A percentile compares a stretch with the other conserved stretches of the same genome.
These are phyloP conservation scores for Sciurus vulgaris DNA, from an alignment of 2,797 vertebrate genomes.

Conservation along the genomic window DNA sequence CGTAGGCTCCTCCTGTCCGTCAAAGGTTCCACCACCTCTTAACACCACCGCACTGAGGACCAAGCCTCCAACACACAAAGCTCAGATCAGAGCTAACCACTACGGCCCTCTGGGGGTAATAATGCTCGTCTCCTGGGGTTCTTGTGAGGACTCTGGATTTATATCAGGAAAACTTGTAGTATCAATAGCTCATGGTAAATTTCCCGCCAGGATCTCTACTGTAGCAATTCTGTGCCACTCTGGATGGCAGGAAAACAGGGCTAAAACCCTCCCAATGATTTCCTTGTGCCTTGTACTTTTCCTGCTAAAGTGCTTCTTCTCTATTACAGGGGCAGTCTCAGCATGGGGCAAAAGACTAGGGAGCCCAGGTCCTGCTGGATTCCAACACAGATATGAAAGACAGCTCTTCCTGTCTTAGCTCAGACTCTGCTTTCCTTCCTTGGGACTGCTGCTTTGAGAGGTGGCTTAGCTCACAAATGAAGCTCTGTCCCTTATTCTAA, in stretches of 20 bases:
- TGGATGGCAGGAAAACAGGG: neutral
- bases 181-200: neutral
- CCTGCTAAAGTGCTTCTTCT: neutral
- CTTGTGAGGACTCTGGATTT: neutral
- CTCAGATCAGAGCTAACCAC: neutral
- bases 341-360: too few species aligned
- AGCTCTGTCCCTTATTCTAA: rapidly evolving
- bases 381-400: neutral
- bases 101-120: neutral
- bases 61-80: neutral
- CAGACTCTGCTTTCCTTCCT: neutral
- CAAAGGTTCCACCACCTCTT: neutral
- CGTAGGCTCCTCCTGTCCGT: too few species aligned
- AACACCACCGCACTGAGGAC: neutral
- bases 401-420: neutral
- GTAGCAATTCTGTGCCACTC: neutral
- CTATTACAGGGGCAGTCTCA: neutral
- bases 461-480: neutral
- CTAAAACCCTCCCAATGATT: neutral
- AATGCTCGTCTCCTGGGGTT: neutral
- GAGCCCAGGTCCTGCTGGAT: neutral
- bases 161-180: neutral
- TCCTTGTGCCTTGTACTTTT: neutral
- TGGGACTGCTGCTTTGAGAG: neutral
- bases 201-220: neutral